Percentiles rank a stretch among this genome's conserved stretches.
phyloP scores from a whole-genome alignment of 1,140 invertebrate species.

The Episyrphus balteatus region DNA sequence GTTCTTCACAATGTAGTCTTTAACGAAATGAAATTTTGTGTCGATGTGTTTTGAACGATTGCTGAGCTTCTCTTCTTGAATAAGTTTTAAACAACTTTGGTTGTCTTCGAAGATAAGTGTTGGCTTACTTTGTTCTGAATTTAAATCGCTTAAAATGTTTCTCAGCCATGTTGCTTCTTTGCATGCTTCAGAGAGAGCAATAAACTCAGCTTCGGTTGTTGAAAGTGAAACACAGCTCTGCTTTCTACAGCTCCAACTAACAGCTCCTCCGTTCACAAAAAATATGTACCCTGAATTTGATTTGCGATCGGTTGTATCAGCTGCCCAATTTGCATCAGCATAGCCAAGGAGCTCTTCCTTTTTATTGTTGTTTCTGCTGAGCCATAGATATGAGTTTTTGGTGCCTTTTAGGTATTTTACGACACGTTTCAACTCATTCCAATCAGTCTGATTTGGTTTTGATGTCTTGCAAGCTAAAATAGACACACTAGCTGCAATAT shows the following conservation, averaged over 20 bases:
- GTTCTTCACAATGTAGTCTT: conserved; percentile 6
- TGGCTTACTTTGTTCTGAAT: not conserved
- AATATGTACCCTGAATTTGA: conserved; percentile 14
- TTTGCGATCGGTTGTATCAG: conserved; percentile 10
- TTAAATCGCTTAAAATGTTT: conserved; percentile 5
- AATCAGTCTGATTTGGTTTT: conserved; percentile 26
- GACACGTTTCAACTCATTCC: conserved; percentile 29
- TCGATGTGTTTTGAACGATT: conserved; percentile 12
- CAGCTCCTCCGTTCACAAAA: conserved; percentile 3
- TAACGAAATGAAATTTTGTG: conserved; percentile 11
- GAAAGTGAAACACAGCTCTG: conserved; percentile 11
- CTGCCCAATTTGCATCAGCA: conserved; percentile 15
- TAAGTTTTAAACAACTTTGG: conserved; percentile 14
- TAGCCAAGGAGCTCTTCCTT: conserved; percentile 2
- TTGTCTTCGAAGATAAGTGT: conserved; percentile 11
- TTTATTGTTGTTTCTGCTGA: not conserved
- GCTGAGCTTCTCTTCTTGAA: conserved; percentile 7
- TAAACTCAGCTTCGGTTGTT: too few relatives aligned
- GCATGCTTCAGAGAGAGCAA: conserved; percentile 9
- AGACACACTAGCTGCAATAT: conserved; percentile 14
- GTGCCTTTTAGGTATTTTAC: conserved; percentile 37
- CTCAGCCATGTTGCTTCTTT: conserved; percentile 15
- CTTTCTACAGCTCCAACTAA: conserved; percentile 13
- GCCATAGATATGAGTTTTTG: conserved; percentile 7
- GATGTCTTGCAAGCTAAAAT: conserved; percentile 30